phyloP scores from a whole-genome alignment of 2,797 vertebrate genomes.

The Micromesistius poutassou region DNA sequence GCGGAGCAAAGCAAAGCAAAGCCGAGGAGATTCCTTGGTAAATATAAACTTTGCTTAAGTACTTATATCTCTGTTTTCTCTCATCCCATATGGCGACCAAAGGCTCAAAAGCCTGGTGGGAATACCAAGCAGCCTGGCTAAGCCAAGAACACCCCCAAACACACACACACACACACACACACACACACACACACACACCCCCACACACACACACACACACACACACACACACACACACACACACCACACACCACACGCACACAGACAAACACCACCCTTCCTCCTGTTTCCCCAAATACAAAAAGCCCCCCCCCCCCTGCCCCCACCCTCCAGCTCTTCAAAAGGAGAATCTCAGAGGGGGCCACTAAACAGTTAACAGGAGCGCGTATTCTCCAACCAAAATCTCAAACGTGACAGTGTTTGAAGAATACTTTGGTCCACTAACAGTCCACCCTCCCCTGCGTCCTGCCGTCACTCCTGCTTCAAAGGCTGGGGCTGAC shows the following conservation, averaged over 20 bases:
- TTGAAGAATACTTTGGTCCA: conserved; percentile 66
- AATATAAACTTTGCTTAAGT: conserved; percentile 85
- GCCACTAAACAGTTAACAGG: conserved; percentile 71
- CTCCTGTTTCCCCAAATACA: too few species aligned
- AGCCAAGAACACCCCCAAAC: conserved; percentile 36
- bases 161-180: not conserved
- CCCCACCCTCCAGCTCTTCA: conserved; percentile 62
- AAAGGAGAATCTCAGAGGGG: conserved; percentile 46
- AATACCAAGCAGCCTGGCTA: conserved; percentile 73
- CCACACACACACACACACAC: conserved; percentile 37
- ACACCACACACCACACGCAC: not conserved
- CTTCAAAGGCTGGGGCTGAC: conserved; percentile 31
- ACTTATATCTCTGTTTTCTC: conserved; percentile 75
- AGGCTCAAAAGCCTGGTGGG: conserved; percentile 68
- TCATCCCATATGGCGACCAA: conserved; percentile 75
- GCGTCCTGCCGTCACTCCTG: conserved; percentile 28
- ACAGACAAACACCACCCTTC: not conserved
- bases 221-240: conserved; percentile 40
- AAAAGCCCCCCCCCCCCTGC: too few species aligned
- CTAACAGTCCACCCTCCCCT: conserved; percentile 51
- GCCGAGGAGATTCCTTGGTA: conserved; percentile 74
- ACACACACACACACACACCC: conserved; percentile 27
- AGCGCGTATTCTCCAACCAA: conserved; percentile 28
- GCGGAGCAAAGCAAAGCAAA: conserved; percentile 71
- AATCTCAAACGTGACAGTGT: conserved; percentile 64